Conservation (phyloP, 2,113 vertebrate species). For the Syngnathus scovelli region DNA sequence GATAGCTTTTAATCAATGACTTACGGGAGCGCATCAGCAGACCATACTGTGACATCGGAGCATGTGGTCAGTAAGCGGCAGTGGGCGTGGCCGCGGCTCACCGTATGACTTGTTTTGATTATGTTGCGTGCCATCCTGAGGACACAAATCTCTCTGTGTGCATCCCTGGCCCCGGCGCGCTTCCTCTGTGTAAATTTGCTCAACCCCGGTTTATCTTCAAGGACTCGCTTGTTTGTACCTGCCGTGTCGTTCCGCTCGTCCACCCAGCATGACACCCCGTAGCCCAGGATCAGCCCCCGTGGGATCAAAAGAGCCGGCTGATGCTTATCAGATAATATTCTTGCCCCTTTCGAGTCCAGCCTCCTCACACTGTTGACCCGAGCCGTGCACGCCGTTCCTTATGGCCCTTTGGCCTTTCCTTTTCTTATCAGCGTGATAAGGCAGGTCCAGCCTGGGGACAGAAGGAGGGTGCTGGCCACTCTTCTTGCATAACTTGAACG, state of each 20-base stretch:
- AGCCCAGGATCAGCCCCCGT: constrained; percentile 63
- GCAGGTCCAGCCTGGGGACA: constrained; percentile 52
- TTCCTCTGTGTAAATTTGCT: constrained; percentile 48
- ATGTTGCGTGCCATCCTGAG: not conserved
- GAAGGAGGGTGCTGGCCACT: constrained; percentile 49
- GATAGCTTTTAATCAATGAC: constrained; percentile 62
- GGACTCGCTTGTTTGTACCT: constrained; percentile 75
- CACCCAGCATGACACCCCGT: constrained; percentile 72
- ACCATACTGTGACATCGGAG: constrained; percentile 34
- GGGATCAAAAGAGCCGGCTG: constrained; percentile 71
- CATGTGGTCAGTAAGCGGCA: constrained; percentile 25
- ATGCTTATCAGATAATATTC: constrained; percentile 73
- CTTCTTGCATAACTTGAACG: constrained; percentile 51
- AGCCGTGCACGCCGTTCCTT: constrained; percentile 56
- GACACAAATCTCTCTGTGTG: constrained; percentile 11
- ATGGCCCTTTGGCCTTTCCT: constrained; percentile 68
- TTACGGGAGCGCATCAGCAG: constrained; percentile 32
- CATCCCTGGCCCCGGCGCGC: constrained; percentile 17
- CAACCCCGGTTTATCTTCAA: constrained; percentile 53
- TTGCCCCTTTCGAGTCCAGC: constrained; percentile 57
- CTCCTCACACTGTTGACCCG: constrained; percentile 63
- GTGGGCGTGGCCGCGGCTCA: not conserved
- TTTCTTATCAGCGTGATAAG: constrained; percentile 69
- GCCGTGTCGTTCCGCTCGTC: constrained; percentile 67
- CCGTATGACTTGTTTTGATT: not conserved